Evolutionary conservation across 35 echinoderm and acorn worm genomes (phyloP), one percentile per base, ranked within the genome.

Genomic region (Amphiura filiformis): DNA sequence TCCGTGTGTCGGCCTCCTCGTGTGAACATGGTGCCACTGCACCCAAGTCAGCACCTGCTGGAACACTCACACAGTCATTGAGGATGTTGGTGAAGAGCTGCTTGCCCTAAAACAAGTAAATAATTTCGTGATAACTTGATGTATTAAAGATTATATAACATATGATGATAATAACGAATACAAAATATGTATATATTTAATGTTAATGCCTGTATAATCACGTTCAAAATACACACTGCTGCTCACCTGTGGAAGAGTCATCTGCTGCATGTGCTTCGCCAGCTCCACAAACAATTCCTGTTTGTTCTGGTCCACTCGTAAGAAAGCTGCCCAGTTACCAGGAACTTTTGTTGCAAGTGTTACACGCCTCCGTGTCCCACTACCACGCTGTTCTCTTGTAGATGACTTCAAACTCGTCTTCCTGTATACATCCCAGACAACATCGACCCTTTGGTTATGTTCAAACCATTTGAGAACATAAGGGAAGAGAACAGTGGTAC

Each of bases 381-480:
- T 90, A 0, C 92, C 92, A 9, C 92, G 34, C 79, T 90, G 90
- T 77, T 83, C 44, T 82, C 78, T 84, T 9, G 92, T 87, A 32
- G 47, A 31, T 0, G 23, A 22, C 52, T 94, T 94, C 76, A 90
- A 33, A 65, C 87, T 93, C 35, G 78, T 40, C 1, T 26, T 31
- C 34, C 86, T 32, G 36, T 94, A 94, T 52, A 49, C 78, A 82
- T 94, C 84, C 87, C 87, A 94, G 18, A 90, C 88, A 56, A 94
- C 80, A 40, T 94, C 83, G 0, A 90, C 14, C 17, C 92, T n/a
- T 14, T 12, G n/a, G 34, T 1, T n/a, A 37, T 36, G 83, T 20
- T 84, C 9, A 26, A 93, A 85, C 0, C 79, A 64, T 0, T 0
- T 37, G 0, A 38, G 26, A 14, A 93, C 40, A 34, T 89, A 93